Base-by-base conservation (phyloP, 2,888 invertebrate species). In the Drosophila atroscutellata region DNA sequence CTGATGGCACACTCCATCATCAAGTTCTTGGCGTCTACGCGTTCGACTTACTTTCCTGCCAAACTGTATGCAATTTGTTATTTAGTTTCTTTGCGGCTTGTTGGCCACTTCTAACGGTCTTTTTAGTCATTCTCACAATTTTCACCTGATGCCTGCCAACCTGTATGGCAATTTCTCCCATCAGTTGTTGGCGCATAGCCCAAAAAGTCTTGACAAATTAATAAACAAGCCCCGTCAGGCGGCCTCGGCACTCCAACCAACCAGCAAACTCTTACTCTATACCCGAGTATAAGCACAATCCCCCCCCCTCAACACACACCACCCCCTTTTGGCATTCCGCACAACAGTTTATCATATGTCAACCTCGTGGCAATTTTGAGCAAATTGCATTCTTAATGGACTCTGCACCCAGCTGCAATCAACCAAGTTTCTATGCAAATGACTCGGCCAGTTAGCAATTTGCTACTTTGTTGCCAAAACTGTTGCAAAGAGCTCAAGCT, bases 331-430 rank as follows among this genome's bases (percentile, higher is more conserved):
- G 15, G 39, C 26, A 36, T 49, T 32, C 18, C 24, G 30, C 32
- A 37, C 42, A 56, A 24, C 36, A 28, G 9, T 30, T 47, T 49
- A 47, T 63, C 79, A 79, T 71, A 75, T 80, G 77, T 77, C 74
- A 77, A 74, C 67, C 79, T 77, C 45, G 39, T 56, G 69, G 74
- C 72, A 64, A 61, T 72, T 63, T 72, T 26, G 47, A 55, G 75
- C 80, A 86, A 88, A 86, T 86, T 86, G 81, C 83, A 88, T 86
- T 86, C 88, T 88, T 88, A 86, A 86, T 88, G 86, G 80, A 80
- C 68, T 75, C 63, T 72, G 72, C 73, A 73, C 56, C 18, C 72
- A 37, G 45, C 15, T 45, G 45, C 45, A 20, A 39, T 71, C 59
- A 42, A 37, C 34, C 47, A 71, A 55, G 49, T 72, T 68, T 75